These are phyloP conservation scores for Tuberolachnus salignus DNA, from an alignment of 2,888 invertebrate genomes.

Conservation along the genomic window DNA sequence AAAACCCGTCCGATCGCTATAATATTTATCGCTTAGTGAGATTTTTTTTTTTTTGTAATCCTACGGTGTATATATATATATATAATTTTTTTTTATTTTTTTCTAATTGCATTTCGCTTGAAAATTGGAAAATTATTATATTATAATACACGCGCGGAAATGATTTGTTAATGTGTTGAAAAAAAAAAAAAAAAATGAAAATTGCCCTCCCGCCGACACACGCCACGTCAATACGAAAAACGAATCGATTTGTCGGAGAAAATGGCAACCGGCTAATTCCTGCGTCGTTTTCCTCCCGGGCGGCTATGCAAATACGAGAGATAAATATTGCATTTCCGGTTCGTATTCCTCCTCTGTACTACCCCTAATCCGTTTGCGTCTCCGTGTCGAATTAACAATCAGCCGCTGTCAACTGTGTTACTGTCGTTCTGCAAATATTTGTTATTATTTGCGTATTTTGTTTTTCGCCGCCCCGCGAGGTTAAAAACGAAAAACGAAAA, in stretches of 20 bases:
- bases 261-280: constrained; percentile 35
- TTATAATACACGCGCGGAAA: background rate
- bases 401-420: constrained; percentile 5
- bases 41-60: constrained; percentile 21
- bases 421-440: constrained; percentile 38
- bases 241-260: constrained; percentile 44
- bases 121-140: background rate
- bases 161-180: background rate
- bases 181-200: too few relatives aligned
- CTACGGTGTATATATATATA: background rate
- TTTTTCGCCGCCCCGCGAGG: too few relatives aligned
- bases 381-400: constrained; percentile 47
- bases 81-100: too few relatives aligned
- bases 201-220: background rate
- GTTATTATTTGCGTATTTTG: background rate
- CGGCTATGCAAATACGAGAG: constrained; percentile 46
- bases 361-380: constrained; percentile 2
- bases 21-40: background rate
- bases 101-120: background rate
- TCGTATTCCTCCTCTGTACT: constrained; percentile 1
- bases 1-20: background rate
- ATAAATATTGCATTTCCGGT: constrained; percentile 44
- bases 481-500: constrained; percentile 6
- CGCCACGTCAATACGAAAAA: constrained; percentile 11
- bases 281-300: constrained; percentile 11